phyloP scores from a whole-genome alignment of 2,888 invertebrate genomes.

The Habrosyne pyritoides region DNA sequence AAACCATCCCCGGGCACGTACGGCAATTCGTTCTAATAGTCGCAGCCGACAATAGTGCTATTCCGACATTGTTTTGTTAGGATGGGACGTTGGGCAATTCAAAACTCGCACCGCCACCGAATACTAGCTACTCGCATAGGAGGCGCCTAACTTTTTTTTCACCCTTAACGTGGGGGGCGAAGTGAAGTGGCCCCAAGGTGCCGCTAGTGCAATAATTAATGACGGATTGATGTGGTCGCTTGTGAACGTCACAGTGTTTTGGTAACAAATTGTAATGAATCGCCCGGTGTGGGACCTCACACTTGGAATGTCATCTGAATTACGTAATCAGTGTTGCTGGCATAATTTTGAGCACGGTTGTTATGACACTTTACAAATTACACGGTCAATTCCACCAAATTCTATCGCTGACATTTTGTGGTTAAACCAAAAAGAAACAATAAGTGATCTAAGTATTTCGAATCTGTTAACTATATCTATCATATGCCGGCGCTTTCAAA shows the following conservation, averaged over 20 bases:
- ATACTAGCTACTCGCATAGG: slow-evolving; percentile 25
- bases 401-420: neutral
- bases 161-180: slow-evolving; percentile 68
- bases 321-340: slow-evolving; percentile 53
- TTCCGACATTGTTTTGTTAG: slow-evolving; percentile 75
- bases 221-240: slow-evolving; percentile 67
- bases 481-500: neutral
- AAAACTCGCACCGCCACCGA: slow-evolving; percentile 55
- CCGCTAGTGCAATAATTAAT: slow-evolving; percentile 71
- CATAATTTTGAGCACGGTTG: slow-evolving; percentile 11
- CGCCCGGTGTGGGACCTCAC: slow-evolving; percentile 70
- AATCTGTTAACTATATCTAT: neutral
- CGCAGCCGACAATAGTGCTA: slow-evolving; percentile 66
- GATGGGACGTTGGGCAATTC: slow-evolving; percentile 64
- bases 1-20: slow-evolving; percentile 67
- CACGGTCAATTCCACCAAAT: neutral
- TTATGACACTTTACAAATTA: neutral
- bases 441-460: neutral
- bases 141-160: slow-evolving; percentile 64
- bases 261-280: slow-evolving; percentile 77
- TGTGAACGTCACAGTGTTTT: slow-evolving; percentile 75
- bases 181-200: slow-evolving; percentile 68
- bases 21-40: slow-evolving; percentile 77
- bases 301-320: slow-evolving; percentile 66
- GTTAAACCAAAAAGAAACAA: neutral